Evolutionary conservation across 1,140 invertebrate species (phyloP), one percentile per base, ranked within the genome.

Genomic region (Manduca sexta): DNA sequence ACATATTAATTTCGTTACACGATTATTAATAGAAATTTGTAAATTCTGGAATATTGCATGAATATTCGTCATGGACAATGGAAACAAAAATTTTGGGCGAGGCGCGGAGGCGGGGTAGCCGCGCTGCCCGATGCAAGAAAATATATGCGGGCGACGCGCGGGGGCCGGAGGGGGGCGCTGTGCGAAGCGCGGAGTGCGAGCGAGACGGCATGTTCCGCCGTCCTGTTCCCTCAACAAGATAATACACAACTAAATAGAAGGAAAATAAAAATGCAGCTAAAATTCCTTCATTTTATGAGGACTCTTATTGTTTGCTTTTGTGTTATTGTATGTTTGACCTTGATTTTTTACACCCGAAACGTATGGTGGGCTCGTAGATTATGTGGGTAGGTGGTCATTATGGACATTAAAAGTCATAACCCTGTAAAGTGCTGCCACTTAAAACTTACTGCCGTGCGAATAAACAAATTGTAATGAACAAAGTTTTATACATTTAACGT

Each of bases 71-170:
- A 33, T n/a, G 7, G 11, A 52, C 49, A 78, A 62, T 82, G 81
- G 76, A 82, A 75, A 82, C 74, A 35, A 26, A 49, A 42, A 41
- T 45, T 48, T 57, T 57, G 56, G 69, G 64, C 67, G 71, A 68
- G 67, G 70, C 62, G 61, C 56, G 68, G 72, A 68, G 74, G 77
- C 74, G 77, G 78, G 73, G 78, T 69, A 73, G 74, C 72, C 74
- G 77, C 51, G 57, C 62, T 58, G 60, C 61, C 56, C 60, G 62
- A 44, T 63, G 64, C 72, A 77, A 74, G 80, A 76, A 71, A 80
- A 76, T 75, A 74, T 68, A 80, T 71, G 64, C 60, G 56, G 41
- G 69, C 53, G 55, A 68, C 39, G 66, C 34, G 65, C 53, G 21
- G 21, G 21, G 21, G 8, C 4, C 21, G 21, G 45, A 39, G 49